phyloP scores from a whole-genome alignment of 1,140 invertebrate species.

The Notospermus geniculatus region DNA sequence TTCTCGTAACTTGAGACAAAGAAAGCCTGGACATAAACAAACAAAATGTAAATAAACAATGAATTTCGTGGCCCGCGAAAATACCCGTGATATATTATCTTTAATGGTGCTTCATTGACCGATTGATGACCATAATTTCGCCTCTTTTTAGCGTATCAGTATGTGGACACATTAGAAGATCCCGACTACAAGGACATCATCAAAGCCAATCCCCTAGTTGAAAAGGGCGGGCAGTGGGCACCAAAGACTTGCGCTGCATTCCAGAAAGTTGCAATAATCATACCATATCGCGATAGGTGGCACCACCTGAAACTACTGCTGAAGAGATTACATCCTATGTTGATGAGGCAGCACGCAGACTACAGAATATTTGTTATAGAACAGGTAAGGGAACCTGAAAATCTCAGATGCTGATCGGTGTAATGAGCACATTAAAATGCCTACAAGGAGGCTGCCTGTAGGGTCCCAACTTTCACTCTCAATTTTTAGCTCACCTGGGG shows the following conservation, averaged over 20 bases:
- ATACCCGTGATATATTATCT: too few species aligned
- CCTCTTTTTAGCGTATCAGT: slow-evolving; percentile 24
- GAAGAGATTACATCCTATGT: slow-evolving; percentile 46
- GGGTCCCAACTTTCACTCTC: not conserved
- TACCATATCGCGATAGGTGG: slow-evolving; percentile 54
- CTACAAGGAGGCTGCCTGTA: too few species aligned
- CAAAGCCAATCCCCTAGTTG: slow-evolving; percentile 29
- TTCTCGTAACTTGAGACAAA: too few species aligned
- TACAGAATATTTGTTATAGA: slow-evolving; percentile 52
- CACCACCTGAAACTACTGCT: slow-evolving; percentile 51
- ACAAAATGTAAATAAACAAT: too few species aligned
- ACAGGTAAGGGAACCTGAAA: slow-evolving; percentile 63
- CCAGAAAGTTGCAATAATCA: slow-evolving; percentile 60
- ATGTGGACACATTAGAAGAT: slow-evolving; percentile 35
- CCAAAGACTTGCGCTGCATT: slow-evolving; percentile 72
- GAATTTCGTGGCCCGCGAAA: too few species aligned
- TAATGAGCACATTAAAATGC: too few species aligned
- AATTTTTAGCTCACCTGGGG: too few species aligned
- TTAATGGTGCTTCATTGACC: too few species aligned
- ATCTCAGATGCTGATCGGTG: too few species aligned
- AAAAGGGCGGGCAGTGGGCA: slow-evolving; percentile 69
- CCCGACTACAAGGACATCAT: slow-evolving; percentile 27
- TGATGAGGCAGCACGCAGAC: slow-evolving; percentile 45
- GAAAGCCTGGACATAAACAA: too few species aligned
- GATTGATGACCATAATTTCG: too few species aligned